Evolutionary conservation across 2,797 vertebrate genomes (phyloP).

Genomic region (Borostomias antarcticus): DNA sequence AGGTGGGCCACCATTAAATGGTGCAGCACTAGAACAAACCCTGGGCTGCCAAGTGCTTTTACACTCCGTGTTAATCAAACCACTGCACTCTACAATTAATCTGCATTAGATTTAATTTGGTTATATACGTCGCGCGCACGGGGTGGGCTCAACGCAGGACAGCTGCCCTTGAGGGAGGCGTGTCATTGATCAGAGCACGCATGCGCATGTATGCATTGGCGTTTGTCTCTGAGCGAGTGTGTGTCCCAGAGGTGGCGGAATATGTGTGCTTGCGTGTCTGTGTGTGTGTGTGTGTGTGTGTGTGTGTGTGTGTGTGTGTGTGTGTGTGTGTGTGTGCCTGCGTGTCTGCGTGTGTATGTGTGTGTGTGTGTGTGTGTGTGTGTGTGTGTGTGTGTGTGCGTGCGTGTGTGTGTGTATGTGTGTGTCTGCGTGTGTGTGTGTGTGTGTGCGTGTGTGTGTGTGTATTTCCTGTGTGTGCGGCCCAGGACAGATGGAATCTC

Average conservation of each 20-base stretch:
- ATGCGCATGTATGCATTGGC: not conserved
- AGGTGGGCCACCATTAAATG: not conserved
- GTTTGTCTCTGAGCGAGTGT: constrained; percentile 1
- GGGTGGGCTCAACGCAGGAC: constrained; percentile 31
- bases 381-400: not conserved
- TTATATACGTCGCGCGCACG: constrained; percentile 21
- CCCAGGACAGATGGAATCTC: constrained; percentile 46
- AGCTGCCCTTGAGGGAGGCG: constrained; percentile 37
- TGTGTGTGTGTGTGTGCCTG: not conserved
- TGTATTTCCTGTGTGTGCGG: constrained; percentile 8
- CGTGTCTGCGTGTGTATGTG: constrained; percentile 11
- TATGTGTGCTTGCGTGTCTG: constrained; percentile 8
- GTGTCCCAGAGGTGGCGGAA: no score
- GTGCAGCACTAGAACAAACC: not conserved
- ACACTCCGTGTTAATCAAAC: constrained; percentile 25
- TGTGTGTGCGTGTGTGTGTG: constrained; percentile 6
- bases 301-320: not conserved
- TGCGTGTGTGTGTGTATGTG: not conserved
- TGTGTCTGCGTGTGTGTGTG: not conserved
- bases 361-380: constrained; percentile 8
- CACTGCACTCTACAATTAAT: constrained; percentile 41
- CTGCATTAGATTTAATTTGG: constrained; percentile 37
- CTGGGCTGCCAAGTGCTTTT: constrained; percentile 11
- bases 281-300: not conserved
- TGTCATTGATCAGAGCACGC: not conserved